Base-by-base conservation (phyloP, 1,140 invertebrate genomes). In the Caenorhabditis briggsae region DNA sequence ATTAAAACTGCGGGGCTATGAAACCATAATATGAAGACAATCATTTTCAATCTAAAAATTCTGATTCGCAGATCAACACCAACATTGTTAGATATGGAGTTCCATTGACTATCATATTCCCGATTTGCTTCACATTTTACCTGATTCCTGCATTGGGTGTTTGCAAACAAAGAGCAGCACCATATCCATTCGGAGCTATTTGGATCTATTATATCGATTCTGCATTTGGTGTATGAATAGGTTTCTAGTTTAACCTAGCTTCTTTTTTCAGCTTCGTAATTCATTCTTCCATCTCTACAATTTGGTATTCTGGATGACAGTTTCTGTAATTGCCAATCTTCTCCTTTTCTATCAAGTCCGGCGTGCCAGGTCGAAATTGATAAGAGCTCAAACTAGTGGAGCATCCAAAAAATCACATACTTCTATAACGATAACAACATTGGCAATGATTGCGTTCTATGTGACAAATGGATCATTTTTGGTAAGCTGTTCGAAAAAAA, bases 191-290 rank as follows among this genome's bases (percentile, higher is more conserved):
- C 43, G 64, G 64, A 70, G 11, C 64, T 3, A 9, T 70, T 70
- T 70, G 64, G 64, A 70, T 70, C 46, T 46, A 70, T n/a, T 70
- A 43, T 16, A 70, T 70, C 12, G 18, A 70, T 43, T 70, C 64
- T 43, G 64, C 64, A 25, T 70, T 70, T 70, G 64, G 64, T 0
- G 56, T 59, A 59, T 33, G 33, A 16, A 7, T 23, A 9, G n/a
- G 0, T 9, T 59, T 23, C 0, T 8, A 59, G 3, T n/a, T n/a
- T n/a, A 59, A n/a, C 14, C 14, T n/a, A n/a, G 5, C 2, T 14
- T 59, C n/a, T 1, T 20, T 8, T 20, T 59, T 59, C 18, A 59
- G 56, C 41, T 70, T 18, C 11, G 33, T 5, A 70, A 70, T 20
- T 43, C 33, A 43, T 70, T 43, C 18, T 70, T 70, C 18, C 64